Base-by-base conservation (phyloP, 2,888 invertebrate species). In the Callyntrura guangdongensis region DNA sequence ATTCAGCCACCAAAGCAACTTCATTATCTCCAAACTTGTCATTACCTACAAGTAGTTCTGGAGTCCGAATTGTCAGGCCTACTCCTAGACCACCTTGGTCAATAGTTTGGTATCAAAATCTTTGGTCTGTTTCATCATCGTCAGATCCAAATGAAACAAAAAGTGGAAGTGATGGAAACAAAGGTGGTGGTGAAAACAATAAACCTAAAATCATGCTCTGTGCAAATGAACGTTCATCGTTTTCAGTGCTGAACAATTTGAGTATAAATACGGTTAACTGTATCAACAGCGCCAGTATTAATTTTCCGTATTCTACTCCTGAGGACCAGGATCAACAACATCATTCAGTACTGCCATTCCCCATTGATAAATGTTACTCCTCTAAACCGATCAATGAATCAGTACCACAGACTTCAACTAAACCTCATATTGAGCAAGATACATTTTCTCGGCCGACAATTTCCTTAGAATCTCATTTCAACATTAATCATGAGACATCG, bases 41-140 rank as follows among this genome's bases (percentile, higher is more conserved):
- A 77, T 14, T 22, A 72, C 6, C 25, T 14, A 20, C 25, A 1
- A n/a, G 49, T 12, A 17, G 20, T 9, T 36, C 64, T 17, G 47
- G 56, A 67, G 86, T 89, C 0, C 85, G 79, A 11, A 92, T 94
- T 81, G 89, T 94, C 9, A 77, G 93, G 84, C 94, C 94, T 0
- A 92, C 91, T 69, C 93, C 94, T 49, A 89, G 93, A 91, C 94
- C 93, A 47, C 93, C 94, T 0, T 94, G 94, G 93, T 91, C 94
- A 6, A 93, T 93, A 20, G 69, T 93, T 12, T 94, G 94, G 94
- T 94, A 94, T 81, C 93, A 93, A 64, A 94, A 92, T 67, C 53
- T 93, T 22, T 93, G 93, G 93, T 85, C 91, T 69, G n/a, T 85
- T 12, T 74, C 56, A 56, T 79, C 79, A 49, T 72, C 49, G 17